Base-by-base conservation (phyloP, 53 echinoderm and acorn worm genomes). In the Hippasteria phrygiana region DNA sequence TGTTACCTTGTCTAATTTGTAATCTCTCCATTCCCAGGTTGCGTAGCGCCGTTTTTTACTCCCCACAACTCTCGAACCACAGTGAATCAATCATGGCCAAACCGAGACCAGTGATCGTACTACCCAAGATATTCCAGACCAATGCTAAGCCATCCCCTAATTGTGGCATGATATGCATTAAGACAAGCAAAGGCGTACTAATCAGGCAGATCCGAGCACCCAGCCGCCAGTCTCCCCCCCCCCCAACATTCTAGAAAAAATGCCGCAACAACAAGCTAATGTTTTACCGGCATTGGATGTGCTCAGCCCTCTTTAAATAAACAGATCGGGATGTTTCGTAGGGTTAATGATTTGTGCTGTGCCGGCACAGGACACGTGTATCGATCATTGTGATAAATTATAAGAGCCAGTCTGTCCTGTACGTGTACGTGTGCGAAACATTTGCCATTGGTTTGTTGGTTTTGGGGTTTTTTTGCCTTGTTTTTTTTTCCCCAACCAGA, bases 321-420 rank as follows among this genome's bases (percentile, higher is more conserved):
- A 65, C 65, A 65, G 6, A 27, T 20, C 5, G 14, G 34, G 65
- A 65, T 32, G 29, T 29, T 65, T 20, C 28, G 34, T 28, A 9
- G 4, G 29, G 13, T 65, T 65, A 67, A 67, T 67, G 69, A 67
- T 67, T 35, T 67, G 36, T 35, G 69, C 37, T 26, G 27, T 67
- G 6, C 69, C 34, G 33, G 1, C 36, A 1, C 69, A 33, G 0
- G 69, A 33, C 69, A 67, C 13, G 36, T 35, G 69, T 36, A 67
- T 67, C 36, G 69, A 67, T 67, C 69, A 67, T 35, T 67, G 34
- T 35, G 65, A 65, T 65, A 67, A 67, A 67, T 67, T 36, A 67
- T 67, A 12, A 26, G n/a, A 26, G 26, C 6, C 59, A 18, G 59
- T 26, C 59, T 26, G 26, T 20, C 7, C 22, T 14, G 59, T 59